phyloP scores from a whole-genome alignment of 2,888 invertebrate species.

The Hypercompe scribonia region DNA sequence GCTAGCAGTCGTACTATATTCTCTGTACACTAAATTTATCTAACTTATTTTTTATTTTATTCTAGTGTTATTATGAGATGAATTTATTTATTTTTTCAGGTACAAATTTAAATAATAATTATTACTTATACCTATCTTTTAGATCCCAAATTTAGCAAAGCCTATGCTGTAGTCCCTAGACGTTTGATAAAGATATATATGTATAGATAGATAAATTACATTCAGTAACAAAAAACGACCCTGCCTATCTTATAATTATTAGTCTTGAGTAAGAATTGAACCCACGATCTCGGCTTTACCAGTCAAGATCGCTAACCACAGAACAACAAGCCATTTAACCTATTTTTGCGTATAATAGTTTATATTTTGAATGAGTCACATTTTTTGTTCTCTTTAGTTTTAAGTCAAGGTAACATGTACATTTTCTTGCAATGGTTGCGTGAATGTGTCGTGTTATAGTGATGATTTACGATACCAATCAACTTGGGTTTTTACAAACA shows the following conservation, averaged over 20 bases:
- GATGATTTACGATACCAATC: conserved; percentile 19
- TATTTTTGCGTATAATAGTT: conserved; percentile 5
- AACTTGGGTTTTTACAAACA: conserved; percentile 6
- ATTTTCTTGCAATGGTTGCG: conserved; percentile 16
- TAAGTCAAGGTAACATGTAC: conserved; percentile 5
- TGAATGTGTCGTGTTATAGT: conserved; percentile 17
- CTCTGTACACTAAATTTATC: neutral
- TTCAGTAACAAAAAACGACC: neutral
- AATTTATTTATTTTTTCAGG: neutral
- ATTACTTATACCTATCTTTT: no score
- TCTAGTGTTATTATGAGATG: neutral
- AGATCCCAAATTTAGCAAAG: no score
- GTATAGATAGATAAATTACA: neutral
- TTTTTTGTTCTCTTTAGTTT: neutral
- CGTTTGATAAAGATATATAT: no score
- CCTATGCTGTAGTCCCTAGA: no score
- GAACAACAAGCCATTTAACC: no score
- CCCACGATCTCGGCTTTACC: no score
- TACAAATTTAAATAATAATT: no score
- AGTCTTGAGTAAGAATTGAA: no score
- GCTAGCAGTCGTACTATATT: conserved; percentile 3
- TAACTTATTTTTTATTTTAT: conserved; percentile 3
- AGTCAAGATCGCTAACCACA: neutral
- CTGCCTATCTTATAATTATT: no score
- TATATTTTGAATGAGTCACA: conserved; percentile 8